Conservation (phyloP, 2,113 vertebrate species). For the Cardinalis cardinalis region DNA sequence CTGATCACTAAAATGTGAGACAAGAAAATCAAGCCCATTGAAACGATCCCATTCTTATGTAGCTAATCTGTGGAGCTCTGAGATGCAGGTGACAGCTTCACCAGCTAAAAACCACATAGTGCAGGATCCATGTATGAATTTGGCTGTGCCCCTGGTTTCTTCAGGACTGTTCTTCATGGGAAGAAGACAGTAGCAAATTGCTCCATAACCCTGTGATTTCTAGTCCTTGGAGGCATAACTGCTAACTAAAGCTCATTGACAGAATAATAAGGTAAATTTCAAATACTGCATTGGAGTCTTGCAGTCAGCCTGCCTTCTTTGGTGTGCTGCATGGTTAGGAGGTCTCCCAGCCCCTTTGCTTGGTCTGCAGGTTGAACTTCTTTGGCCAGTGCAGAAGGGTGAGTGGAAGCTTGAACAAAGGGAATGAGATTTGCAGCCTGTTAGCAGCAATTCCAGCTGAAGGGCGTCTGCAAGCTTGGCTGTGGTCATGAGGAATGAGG, state of each 20-base stretch:
- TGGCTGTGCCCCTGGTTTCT: neutral
- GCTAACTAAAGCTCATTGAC: neutral
- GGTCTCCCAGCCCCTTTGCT: neutral
- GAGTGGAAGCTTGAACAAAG: neutral
- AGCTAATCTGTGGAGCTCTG: neutral
- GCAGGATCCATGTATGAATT: neutral
- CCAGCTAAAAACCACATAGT: neutral
- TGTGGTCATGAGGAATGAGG: conserved; percentile 24
- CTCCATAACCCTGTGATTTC: neutral
- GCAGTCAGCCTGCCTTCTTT: neutral
- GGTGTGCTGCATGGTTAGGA: neutral
- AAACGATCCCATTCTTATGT: neutral
- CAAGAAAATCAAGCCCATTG: neutral
- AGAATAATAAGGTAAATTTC: neutral
- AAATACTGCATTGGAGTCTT: neutral
- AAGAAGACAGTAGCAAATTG: neutral
- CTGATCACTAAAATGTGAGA: neutral
- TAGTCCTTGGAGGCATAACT: neutral
- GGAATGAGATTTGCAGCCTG: neutral
- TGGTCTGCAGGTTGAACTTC: neutral
- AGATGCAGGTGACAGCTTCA: neutral
- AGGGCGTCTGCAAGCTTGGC: neutral
- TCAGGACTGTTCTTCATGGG: neutral
- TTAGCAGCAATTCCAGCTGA: neutral
- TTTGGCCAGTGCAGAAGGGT: neutral